Conservation (phyloP, 35 echinoderm and acorn worm species). For the Antedon bifida region DNA sequence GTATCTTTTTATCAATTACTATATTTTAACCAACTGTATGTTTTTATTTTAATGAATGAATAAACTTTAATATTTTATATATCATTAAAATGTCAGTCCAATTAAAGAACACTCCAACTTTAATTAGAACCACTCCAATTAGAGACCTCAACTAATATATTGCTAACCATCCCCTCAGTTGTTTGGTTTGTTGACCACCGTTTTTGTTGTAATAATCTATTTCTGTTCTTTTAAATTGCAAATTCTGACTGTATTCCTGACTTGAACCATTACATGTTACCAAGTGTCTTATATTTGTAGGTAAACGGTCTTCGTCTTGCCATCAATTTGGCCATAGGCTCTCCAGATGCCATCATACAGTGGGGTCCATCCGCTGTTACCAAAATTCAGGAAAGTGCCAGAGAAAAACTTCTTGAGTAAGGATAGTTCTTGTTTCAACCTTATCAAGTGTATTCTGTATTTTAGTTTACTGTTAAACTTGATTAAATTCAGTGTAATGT, state of each 20-base stretch:
- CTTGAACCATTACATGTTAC: not conserved
- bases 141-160: too few relatives aligned
- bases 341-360: slow-evolving; percentile 31
- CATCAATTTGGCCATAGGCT: slow-evolving; percentile 72
- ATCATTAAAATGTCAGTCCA: too few relatives aligned
- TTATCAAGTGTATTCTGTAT: too few relatives aligned
- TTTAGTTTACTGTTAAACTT: too few relatives aligned
- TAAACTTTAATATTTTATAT: too few relatives aligned
- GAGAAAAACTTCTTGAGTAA: slow-evolving; percentile 51
- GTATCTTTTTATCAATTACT: not conserved
- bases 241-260: not conserved
- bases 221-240: not conserved
- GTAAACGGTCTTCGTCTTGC: slow-evolving; percentile 74
- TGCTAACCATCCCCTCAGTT: too few relatives aligned
- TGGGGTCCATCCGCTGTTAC: slow-evolving; percentile 14
- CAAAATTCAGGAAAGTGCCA: slow-evolving; percentile 56
- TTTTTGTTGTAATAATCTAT: too few relatives aligned
- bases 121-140: too few relatives aligned
- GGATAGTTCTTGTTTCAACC: not conserved
- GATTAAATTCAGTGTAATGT: too few relatives aligned
- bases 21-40: not conserved
- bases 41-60: not conserved
- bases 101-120: too few relatives aligned
- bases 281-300: slow-evolving; percentile 14
- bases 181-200: too few relatives aligned